Conservation (phyloP, 30 jellyfish, hydroid and myxozoan genomes). For the Haliclystus octoradiatus region DNA sequence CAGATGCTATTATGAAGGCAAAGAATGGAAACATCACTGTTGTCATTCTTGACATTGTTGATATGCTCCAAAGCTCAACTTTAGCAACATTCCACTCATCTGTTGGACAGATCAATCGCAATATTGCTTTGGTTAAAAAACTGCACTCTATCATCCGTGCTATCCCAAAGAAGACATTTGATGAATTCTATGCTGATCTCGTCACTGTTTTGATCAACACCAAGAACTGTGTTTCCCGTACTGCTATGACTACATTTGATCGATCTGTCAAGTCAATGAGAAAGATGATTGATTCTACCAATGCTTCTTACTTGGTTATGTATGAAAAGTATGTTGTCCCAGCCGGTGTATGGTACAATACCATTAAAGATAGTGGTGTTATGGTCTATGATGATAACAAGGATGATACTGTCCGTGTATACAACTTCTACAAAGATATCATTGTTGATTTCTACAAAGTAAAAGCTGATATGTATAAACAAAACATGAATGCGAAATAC, state of each 20-base stretch:
- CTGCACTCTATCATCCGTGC: slow-evolving; percentile 13
- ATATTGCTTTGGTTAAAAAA: not conserved
- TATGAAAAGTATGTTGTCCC: slow-evolving; percentile 34
- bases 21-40: slow-evolving; percentile 46
- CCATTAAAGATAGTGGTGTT: slow-evolving; percentile 25
- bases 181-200: not conserved
- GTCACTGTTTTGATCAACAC: not conserved
- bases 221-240: not conserved
- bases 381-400: slow-evolving; percentile 57
- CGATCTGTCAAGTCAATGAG: not conserved
- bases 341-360: slow-evolving; percentile 10
- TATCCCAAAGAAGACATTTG: slow-evolving; percentile 77
- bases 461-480: slow-evolving; percentile 4
- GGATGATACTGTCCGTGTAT: slow-evolving; percentile 38
- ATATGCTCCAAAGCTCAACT: not conserved
- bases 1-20: slow-evolving; percentile 15
- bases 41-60: slow-evolving; percentile 6
- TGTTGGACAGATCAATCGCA: not conserved
- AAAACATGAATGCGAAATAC: not conserved
- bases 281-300: not conserved
- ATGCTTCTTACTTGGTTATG: slow-evolving; percentile 3
- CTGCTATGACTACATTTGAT: not conserved
- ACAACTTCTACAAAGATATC: slow-evolving; percentile 46
- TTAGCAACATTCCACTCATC: not conserved
- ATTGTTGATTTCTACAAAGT: slow-evolving; percentile 29